Base-by-base conservation (phyloP, 2,113 vertebrate species). In the Otus sunia region DNA sequence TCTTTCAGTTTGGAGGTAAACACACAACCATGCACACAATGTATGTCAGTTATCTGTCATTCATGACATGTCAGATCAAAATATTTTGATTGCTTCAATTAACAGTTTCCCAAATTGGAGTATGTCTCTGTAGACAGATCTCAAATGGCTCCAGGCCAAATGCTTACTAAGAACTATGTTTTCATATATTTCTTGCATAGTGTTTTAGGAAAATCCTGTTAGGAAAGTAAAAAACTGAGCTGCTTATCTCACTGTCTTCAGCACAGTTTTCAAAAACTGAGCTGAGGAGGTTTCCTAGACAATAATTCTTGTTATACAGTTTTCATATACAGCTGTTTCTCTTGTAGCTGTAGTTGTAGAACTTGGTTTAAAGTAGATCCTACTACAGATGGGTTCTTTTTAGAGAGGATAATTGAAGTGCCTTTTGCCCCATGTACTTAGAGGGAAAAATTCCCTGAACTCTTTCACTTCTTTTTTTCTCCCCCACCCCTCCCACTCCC, bases 401-500 rank as follows among this genome's bases (percentile, higher is more conserved):
- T 41, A 39, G 20, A 29, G 21, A 72, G 29, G 12, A 59, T 18
- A 85, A 36, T 1, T 76, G 18, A 77, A 72, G 32, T 50, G 18
- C 14, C 32, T 75, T 76, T 76, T 86, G 26, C 19, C 37, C n/a
- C 34, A 50, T 30, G 10, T 41, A 49, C 39, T 81, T 56, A 49
- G 10, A 72, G 7, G 25, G n/a, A 67, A 93, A 91, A 69, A 37
- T 36, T 36, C 32, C 47, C 30, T 53, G 37, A 91, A 15, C 15
- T 56, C 25, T 62, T 88, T 63, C 17, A 43, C 11, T 26, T 39
- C 2, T 69, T 21, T 23, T 32, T 27, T 32, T 26, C 5, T 45
- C 6, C 11, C 8, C 6, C 7, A 17, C 8, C 3, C 3, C 14
- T 45, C 37, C 9, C 11, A 27, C 12, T 22, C 19, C 16, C 4